phyloP scores from a whole-genome alignment of 2,113 vertebrate genomes.

The Terrapene triunguis region DNA sequence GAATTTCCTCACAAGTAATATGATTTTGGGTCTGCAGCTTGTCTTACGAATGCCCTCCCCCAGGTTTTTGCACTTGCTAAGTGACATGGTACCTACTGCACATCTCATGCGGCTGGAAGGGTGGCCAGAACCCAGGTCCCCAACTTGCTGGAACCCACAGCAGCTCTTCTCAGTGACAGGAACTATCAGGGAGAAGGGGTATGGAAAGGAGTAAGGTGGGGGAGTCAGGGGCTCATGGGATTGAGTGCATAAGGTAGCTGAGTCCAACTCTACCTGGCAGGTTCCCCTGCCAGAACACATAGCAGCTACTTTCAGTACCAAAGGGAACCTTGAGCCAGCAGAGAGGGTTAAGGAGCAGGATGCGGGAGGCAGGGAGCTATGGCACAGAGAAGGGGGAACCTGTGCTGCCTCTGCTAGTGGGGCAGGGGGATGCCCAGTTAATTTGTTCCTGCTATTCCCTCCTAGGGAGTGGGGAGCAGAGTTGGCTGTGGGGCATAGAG shows the following conservation, averaged over 20 bases:
- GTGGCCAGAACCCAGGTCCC: background rate
- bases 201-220: background rate
- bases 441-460: background rate
- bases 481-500: background rate
- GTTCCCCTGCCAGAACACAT: background rate
- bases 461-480: background rate
- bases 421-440: background rate
- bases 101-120: background rate
- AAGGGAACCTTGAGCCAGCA: background rate
- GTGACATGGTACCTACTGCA: background rate
- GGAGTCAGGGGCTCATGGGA: background rate
- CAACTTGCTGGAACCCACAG: background rate
- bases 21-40: rapidly evolving
- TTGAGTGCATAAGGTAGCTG: background rate
- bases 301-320: background rate
- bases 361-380: background rate
- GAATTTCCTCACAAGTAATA: background rate
- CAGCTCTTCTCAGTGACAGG: background rate
- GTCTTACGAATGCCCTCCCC: background rate
- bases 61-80: background rate
- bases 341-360: background rate
- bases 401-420: background rate
- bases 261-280: background rate
- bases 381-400: background rate
- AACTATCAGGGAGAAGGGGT: background rate